phyloP scores from a whole-genome alignment of 2,113 vertebrate genomes.

The Setophaga petechia region DNA sequence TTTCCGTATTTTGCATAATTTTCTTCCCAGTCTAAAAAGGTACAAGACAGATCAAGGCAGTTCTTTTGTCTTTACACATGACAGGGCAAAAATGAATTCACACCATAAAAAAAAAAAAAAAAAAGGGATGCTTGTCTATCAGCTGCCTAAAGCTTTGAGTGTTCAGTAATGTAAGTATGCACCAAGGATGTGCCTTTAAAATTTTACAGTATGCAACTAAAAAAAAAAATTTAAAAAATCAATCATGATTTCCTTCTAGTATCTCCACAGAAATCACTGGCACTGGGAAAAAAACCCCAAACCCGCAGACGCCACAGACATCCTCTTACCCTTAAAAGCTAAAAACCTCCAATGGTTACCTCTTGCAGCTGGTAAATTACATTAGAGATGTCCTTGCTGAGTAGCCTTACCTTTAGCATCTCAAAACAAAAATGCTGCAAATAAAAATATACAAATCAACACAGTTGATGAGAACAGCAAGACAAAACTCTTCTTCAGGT shows the following conservation, averaged over 20 bases:
- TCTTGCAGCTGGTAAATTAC: background rate
- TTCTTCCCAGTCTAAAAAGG: background rate
- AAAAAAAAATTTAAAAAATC: background rate
- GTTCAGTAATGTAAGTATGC: background rate
- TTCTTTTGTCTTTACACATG: background rate
- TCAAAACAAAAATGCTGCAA: conserved; percentile 53
- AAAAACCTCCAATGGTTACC: conserved; percentile 1
- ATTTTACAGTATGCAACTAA: background rate
- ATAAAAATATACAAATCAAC: background rate
- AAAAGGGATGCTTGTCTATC: background rate
- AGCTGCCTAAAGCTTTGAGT: background rate
- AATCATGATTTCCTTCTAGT: background rate
- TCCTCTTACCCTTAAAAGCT: conserved; percentile 23
- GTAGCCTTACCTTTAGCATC: conserved; percentile 10
- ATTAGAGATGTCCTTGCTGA: conserved; percentile 23
- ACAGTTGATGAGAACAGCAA: background rate
- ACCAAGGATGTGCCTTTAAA: background rate
- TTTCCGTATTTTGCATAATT: background rate
- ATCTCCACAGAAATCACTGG: background rate
- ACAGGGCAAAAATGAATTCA: background rate
- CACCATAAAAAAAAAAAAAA: background rate
- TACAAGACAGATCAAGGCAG: background rate
- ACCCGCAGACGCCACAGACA: background rate
- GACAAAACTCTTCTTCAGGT: background rate
- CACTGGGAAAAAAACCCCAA: background rate